Evolutionary conservation across 2,888 invertebrate genomes (phyloP).

Genomic region (Galerucella pusilla): DNA sequence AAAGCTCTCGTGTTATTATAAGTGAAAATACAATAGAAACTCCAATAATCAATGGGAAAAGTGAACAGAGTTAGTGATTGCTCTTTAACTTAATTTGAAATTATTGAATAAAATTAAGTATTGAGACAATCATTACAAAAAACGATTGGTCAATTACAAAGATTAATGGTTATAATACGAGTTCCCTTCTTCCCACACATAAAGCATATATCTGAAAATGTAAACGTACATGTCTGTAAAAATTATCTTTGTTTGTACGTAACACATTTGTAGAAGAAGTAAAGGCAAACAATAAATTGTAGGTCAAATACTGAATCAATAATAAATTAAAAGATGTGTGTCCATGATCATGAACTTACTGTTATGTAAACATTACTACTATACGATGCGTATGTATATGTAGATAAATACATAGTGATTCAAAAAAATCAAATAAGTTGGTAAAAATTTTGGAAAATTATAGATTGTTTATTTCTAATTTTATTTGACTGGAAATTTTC

Average conservation of each 20-base stretch:
- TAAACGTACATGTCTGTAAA: neutral
- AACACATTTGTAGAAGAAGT: slow-evolving; percentile 8
- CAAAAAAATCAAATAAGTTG: neutral
- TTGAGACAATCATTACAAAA: too few relatives aligned
- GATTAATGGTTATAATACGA: neutral
- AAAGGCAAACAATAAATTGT: slow-evolving; percentile 23
- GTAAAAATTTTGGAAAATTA: neutral
- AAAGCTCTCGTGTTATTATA: too few relatives aligned
- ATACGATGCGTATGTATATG: slow-evolving; percentile 28
- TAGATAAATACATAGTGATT: slow-evolving; percentile 13
- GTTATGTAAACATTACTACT: slow-evolving; percentile 49
- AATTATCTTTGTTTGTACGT: neutral
- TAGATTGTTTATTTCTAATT: neutral
- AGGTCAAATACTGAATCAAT: slow-evolving; percentile 34
- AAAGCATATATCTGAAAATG: neutral
- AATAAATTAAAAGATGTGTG: slow-evolving; percentile 38
- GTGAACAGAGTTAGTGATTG: too few relatives aligned
- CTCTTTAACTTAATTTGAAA: too few relatives aligned
- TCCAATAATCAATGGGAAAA: too few relatives aligned
- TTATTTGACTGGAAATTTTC: neutral
- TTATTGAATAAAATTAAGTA: too few relatives aligned
- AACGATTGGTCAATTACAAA: too few relatives aligned
- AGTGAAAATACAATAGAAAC: too few relatives aligned
- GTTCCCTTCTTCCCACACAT: neutral
- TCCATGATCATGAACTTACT: slow-evolving; percentile 51